Base-by-base conservation (phyloP, 2,888 invertebrate species). In the Eretmocerus hayati region DNA sequence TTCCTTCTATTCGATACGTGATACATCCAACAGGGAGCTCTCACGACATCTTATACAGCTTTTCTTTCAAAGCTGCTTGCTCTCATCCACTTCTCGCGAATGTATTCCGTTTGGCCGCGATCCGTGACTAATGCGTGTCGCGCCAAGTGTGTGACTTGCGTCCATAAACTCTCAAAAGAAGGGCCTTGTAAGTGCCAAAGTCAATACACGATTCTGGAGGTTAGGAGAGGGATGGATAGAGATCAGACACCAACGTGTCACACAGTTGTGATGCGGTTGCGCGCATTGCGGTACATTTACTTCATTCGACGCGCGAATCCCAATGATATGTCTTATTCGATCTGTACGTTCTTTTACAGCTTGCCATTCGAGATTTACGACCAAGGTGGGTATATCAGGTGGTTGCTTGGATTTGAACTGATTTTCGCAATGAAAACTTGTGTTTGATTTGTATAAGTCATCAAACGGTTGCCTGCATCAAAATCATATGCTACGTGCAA, bases 1-100 rank as follows among this genome's bases (percentile, higher is more conserved):
- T n/a, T n/a, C n/a, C n/a, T n/a, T n/a, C n/a, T n/a, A n/a, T n/a
- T 58, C 57, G 59, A 61, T 59, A 59, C 59, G 56, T 52, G 55
- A 55, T 58, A 46, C 49, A 15, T 26, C n/a, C 22, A 5, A 26
- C n/a, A 37, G 18, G 3, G 19, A 22, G 30, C n/a, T 41, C 36
- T n/a, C n/a, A n/a, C n/a, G 26, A 11, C 26, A 26, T 26, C 26
- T 9, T n/a, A n/a, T n/a, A 41, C 43, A 13, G 48, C 44, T 49
- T 44, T 40, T 44, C 44, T 49, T 44, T 44, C 42, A 1, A 9
- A 5, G 13, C 35, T 26, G 39, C 19, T 39, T 6, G 39, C 39
- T 22, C 38, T n/a, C 54, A 41, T 55, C 58, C 49, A 48, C 40
- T 48, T 48, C 42, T 44, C 42, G 54, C 49, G 42, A 40, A 56